Base-by-base conservation (phyloP, 53 echinoderm and acorn worm species). In the Paracentrotus lividus region DNA sequence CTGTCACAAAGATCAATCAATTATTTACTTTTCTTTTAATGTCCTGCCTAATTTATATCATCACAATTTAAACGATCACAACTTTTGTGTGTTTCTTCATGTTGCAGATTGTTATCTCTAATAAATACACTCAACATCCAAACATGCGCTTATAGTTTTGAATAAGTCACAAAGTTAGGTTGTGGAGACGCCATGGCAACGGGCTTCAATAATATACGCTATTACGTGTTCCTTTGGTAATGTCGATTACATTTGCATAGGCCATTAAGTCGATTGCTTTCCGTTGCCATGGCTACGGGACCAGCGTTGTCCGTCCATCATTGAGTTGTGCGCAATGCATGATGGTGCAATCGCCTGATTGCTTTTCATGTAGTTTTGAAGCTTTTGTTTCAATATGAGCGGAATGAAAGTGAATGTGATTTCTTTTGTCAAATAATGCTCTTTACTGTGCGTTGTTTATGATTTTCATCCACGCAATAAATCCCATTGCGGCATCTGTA, bases 221-320 rank as follows among this genome's bases (percentile, higher is more conserved):
- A 24, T 78, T 57, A 54, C 81, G 81, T 81, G 40, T 57, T 78
- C 78, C 92, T 92, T 92, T 92, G 92, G 92, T 78, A 78, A 92
- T 92, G 92, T 92, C 42, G 81, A 92, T 92, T 92, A 92, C 92
- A 92, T 92, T 92, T 92, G 92, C 92, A 92, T 92, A 92, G 92
- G 81, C 92, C 92, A 56, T 92, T 77, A 78, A 81, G 92, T 58
- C 24, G 92, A 92, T 58, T 92, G 92, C 51, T 77, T 92, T 77
- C 42, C 81, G 92, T 92, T 92, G 23, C 59, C 92, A 78, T 57
- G 81, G 92, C n/a, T 34, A 58, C 92, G 45, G 34, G 78, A 72
- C 75, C 53, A 49, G 36, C 75, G 52, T 90, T 21, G 42, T 43
- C 43, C 31, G 44, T 89, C 59, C 56, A 61, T 40, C 18, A 12